phyloP scores from a whole-genome alignment of 2,797 vertebrate species.

The Microcaecilia unicolor region DNA sequence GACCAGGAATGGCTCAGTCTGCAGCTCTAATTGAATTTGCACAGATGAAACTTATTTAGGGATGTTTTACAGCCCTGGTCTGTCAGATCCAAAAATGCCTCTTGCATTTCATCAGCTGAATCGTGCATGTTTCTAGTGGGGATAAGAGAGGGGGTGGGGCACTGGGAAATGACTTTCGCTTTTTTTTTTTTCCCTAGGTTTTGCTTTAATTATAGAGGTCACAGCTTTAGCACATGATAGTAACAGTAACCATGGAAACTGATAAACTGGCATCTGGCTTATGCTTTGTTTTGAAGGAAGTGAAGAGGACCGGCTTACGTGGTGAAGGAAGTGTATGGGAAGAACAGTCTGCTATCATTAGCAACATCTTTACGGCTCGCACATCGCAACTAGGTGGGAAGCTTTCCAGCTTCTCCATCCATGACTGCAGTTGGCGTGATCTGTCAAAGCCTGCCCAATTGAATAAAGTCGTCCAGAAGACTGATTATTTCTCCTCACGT shows the following conservation, averaged over 20 bases:
- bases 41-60: too few relatives aligned
- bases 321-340: neutral
- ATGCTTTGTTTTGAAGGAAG: slow-evolving; percentile 3
- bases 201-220: slow-evolving; percentile 29
- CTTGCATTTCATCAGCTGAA: too few relatives aligned
- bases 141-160: too few relatives aligned
- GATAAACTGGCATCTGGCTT: slow-evolving; percentile 8
- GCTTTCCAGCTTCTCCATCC: neutral
- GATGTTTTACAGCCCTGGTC: too few relatives aligned
- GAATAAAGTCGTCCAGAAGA: too few relatives aligned
- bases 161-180: too few relatives aligned
- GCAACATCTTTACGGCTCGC: neutral
- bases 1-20: too few relatives aligned
- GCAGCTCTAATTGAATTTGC: too few relatives aligned
- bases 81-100: too few relatives aligned
- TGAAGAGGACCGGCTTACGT: neutral
- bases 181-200: neutral
- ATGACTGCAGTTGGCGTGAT: neutral
- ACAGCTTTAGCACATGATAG: slow-evolving; percentile 10
- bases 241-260: slow-evolving; percentile 28
- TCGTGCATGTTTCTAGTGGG: neutral
- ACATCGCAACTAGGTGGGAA: neutral
- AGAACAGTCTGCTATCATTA: neutral
- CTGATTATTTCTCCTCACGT: too few relatives aligned
- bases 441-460: too few relatives aligned